Evolutionary conservation across 2,797 vertebrate genomes (phyloP), one percentile per base, ranked within the genome.

Genomic region (Potorous gilbertii): DNA sequence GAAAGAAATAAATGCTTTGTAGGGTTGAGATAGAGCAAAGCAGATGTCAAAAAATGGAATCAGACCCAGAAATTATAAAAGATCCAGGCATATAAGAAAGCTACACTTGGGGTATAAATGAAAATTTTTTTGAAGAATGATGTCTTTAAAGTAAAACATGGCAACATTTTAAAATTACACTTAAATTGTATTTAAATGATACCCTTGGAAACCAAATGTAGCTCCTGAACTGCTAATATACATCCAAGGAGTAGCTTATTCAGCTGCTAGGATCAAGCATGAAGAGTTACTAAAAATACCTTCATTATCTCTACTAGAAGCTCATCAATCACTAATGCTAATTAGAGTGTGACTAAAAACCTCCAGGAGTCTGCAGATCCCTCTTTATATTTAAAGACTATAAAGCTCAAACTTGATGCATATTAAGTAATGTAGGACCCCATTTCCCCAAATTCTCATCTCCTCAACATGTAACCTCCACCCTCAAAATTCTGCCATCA

Each of bases 281-380:
- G 40, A 93, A 94, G 55, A 46, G 62, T 92, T 93, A 31, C 95
- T 97, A 93, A 91, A 97, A 97, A 97, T 97, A 96, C 91, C 66
- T 54, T 94, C 54, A 59, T 94, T 93, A 91, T 97, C 66, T 96
- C 11, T 94, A 92, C 87, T 1, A 96, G 96, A 95, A 96, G 46
- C 59, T 92, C 91, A 95, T 95, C 93, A 46, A 50, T 94, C 94
- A 93, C 57, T 90, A 54, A 87, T 91, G 94, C 94, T 97, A 97
- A 96, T 97, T 95, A 96, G 81, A 95, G 94, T 87, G 92, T 94
- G 92, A 92, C 93, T 91, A 92, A 90, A 74, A 87, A 91, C 93
- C 57, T 57, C 62, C 28, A 54, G 34, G 28, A 55, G 94, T 93
- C 92, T 94, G 28, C 94, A 90, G 93, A 92, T 62, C 55, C 4